Evolutionary conservation across 2,113 vertebrate species (phyloP), one percentile per base, ranked within the genome.

Genomic region (Cricetomys ansorgei): DNA sequence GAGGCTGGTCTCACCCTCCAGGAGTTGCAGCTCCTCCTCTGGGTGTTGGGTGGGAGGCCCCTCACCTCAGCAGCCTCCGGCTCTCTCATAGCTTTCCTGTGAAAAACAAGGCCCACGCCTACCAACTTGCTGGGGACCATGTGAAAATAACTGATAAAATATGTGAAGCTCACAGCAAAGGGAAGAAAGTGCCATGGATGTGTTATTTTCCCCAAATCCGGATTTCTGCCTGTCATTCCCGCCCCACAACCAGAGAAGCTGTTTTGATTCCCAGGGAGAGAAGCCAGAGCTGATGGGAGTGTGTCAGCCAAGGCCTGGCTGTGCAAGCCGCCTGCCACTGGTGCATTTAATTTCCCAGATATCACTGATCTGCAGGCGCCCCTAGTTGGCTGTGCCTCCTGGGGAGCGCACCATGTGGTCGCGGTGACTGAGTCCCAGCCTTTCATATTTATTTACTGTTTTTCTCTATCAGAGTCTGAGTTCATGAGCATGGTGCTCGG

Each of bases 141-240:
- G 96, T 95, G 96, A 69, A 89, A 97, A 96, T 95, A 79, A 83
- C 96, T 96, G 97, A 92, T 96, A 96, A 97, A 96, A 97, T 97
- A 97, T 97, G 96, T 93, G 94, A 97, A 76, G 89, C 96, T 95
- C 2, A 2, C 76, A 70, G 92, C 5, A 57, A 64, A 70, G 55
- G 79, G 64, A 17, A 1, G 53, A 6, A 88, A 87, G 93, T 76
- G 96, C 90, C 75, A 17, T 0, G 72, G 70, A 73, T 89, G 94
- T 97, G 96, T 97, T 91, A 92, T 53, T 85, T 94, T 81, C 89
- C 95, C 75, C 79, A 85, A 96, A 89, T 94, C 95, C 1, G 19
- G 73, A 90, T 95, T 76, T 91, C 76, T 89, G 86, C 16, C 0
- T 55, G 48, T 85, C 81, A 34, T 84, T 37, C 43, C 34, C 10